These are phyloP conservation scores for Engystomops pustulosus DNA, from an alignment of 2,113 vertebrate genomes.

Conservation along the genomic window DNA sequence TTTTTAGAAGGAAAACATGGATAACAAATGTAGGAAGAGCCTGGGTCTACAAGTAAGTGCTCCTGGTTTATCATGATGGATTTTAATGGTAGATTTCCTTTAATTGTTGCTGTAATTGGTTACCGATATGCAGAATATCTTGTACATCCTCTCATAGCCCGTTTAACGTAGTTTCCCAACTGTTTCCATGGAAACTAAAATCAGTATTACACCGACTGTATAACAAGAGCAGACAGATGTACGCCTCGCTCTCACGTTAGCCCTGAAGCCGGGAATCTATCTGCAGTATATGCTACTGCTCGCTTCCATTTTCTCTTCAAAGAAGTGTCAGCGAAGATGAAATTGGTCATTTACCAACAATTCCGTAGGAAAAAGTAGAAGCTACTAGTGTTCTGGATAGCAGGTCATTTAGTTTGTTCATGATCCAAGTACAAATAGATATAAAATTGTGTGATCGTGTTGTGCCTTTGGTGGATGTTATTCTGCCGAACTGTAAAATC, in stretches of 20 bases:
- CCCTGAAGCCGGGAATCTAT: constrained; percentile 6
- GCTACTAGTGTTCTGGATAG: neutral
- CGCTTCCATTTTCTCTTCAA: neutral
- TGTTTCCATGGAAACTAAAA: constrained; percentile 32
- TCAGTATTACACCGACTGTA: constrained; percentile 26
- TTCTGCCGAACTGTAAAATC: too few relatives aligned
- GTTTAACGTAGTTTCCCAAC: neutral
- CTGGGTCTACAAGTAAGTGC: too few relatives aligned
- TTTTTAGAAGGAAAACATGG: too few relatives aligned
- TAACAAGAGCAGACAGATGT: constrained; percentile 12
- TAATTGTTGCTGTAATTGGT: neutral
- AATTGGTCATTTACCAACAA: neutral
- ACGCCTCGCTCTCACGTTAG: neutral
- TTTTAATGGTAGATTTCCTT: too few relatives aligned
- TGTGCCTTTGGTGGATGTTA: neutral
- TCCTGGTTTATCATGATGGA: too few relatives aligned
- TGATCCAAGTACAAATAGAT: neutral
- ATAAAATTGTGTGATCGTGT: neutral
- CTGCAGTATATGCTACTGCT: neutral
- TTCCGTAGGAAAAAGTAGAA: neutral
- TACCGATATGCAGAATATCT: neutral
- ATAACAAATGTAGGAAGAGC: too few relatives aligned
- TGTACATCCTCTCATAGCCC: neutral
- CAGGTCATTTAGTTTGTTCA: neutral
- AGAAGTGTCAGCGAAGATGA: neutral